phyloP scores from a whole-genome alignment of 2,797 vertebrate genomes.

The Bucorvus abyssinicus region DNA sequence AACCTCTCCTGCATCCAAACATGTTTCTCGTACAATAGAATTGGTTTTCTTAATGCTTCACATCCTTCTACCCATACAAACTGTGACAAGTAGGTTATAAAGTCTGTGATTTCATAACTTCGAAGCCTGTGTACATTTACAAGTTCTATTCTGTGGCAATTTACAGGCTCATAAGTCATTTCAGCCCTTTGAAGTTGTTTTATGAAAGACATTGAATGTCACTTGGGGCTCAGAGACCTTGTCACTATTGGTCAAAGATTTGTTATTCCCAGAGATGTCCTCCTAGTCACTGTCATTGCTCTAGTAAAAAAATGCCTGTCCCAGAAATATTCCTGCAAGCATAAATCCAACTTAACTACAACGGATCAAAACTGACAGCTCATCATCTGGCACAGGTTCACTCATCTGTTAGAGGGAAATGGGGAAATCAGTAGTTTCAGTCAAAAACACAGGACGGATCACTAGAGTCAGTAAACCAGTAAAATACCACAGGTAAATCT shows the following conservation, averaged over 20 bases:
- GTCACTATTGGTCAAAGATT: neutral
- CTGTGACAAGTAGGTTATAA: neutral
- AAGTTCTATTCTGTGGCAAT: neutral
- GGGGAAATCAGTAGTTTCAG: neutral
- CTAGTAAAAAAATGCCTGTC: neutral
- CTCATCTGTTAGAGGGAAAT: neutral
- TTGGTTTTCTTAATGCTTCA: neutral
- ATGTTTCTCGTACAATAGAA: neutral
- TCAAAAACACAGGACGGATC: neutral
- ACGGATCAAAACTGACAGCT: neutral
- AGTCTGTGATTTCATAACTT: neutral
- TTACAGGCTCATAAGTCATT: neutral
- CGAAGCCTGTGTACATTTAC: neutral
- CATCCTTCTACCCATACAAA: neutral
- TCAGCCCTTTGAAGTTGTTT: neutral
- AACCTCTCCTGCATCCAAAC: neutral
- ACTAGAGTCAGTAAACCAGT: neutral
- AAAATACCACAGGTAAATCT: neutral
- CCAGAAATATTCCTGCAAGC: neutral
- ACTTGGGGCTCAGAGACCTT: neutral
- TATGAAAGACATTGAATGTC: neutral
- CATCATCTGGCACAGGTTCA: neutral
- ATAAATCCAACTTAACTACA: neutral
- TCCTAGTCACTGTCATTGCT: neutral
- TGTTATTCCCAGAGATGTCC: neutral